phyloP scores from a whole-genome alignment of 2,888 invertebrate species.

The Aleiodes testaceus region DNA sequence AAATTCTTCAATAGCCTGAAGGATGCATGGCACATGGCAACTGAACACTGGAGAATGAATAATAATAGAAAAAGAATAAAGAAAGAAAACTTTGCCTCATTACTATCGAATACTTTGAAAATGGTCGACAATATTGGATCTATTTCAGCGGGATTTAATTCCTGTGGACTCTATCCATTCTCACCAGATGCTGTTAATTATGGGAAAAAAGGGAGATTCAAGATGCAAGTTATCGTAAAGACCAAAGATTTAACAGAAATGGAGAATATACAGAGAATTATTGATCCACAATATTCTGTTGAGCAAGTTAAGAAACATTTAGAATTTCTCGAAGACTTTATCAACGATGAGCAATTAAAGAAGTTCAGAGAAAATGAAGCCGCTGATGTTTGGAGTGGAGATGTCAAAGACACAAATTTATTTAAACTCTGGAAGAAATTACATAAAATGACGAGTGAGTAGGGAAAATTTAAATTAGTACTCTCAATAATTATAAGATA shows the following conservation, averaged over 20 bases:
- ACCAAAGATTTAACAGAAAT: conserved; percentile 10
- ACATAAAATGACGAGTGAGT: conserved; percentile 35
- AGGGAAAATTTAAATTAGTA: neutral
- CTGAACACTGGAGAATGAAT: conserved; percentile 45
- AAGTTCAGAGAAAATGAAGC: conserved; percentile 40
- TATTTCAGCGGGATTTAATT: conserved; percentile 40
- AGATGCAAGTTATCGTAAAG: conserved; percentile 18
- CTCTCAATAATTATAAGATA: no score
- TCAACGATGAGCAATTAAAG: conserved; percentile 32
- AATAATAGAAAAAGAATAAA: conserved; percentile 39
- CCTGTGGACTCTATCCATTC: conserved; percentile 47
- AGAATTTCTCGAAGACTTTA: conserved; percentile 43
- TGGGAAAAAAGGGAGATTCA: conserved; percentile 21
- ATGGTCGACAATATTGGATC: conserved; percentile 26
- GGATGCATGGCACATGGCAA: conserved; percentile 48
- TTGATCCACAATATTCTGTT: conserved; percentile 1
- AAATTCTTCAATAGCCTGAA: conserved; percentile 50
- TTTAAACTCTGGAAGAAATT: conserved; percentile 47
- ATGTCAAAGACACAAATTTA: conserved; percentile 48
- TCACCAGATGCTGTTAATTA: conserved; percentile 42
- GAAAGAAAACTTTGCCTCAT: conserved; percentile 41
- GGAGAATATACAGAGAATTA: neutral
- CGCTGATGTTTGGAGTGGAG: conserved; percentile 46
- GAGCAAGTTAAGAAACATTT: conserved; percentile 37
- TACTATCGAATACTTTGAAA: conserved; percentile 41